Conservation (phyloP, 2,113 vertebrate genomes). For the Helogale parvula region DNA sequence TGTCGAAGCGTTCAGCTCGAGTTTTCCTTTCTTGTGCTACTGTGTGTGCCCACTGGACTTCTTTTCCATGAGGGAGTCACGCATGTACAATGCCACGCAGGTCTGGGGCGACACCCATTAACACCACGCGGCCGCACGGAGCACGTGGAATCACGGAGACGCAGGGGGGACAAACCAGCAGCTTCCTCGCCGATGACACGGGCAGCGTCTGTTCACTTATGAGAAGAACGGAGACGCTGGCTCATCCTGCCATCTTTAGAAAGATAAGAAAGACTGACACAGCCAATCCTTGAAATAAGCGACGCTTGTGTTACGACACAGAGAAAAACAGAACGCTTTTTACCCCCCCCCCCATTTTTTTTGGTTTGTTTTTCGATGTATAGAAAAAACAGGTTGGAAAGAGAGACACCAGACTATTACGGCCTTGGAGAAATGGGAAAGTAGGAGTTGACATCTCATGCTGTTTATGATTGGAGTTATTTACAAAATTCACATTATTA, state of each 20-base stretch:
- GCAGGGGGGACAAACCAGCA: no score
- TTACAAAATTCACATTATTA: neutral
- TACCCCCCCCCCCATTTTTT: no score
- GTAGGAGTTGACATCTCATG: neutral
- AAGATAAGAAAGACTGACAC: neutral
- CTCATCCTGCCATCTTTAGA: neutral
- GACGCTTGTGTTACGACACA: neutral
- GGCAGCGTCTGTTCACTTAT: neutral
- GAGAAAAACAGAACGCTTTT: neutral
- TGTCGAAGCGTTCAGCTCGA: neutral
- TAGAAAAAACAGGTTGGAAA: neutral
- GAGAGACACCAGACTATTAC: neutral
- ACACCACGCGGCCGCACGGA: neutral
- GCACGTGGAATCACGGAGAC: neutral
- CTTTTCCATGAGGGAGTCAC: rapidly evolving
- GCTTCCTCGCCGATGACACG: rapidly evolving
- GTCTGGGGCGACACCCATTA: neutral
- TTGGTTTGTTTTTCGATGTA: neutral
- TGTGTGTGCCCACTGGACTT: neutral
- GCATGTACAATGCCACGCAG: neutral
- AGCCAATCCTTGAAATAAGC: neutral
- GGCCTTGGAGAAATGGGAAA: neutral
- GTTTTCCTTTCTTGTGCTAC: neutral
- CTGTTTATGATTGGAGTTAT: neutral
- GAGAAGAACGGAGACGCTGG: neutral